Evolutionary conservation across 2,888 invertebrate species (phyloP), one percentile per base, ranked within the genome.

Genomic region (Ormyrus thymus): DNA sequence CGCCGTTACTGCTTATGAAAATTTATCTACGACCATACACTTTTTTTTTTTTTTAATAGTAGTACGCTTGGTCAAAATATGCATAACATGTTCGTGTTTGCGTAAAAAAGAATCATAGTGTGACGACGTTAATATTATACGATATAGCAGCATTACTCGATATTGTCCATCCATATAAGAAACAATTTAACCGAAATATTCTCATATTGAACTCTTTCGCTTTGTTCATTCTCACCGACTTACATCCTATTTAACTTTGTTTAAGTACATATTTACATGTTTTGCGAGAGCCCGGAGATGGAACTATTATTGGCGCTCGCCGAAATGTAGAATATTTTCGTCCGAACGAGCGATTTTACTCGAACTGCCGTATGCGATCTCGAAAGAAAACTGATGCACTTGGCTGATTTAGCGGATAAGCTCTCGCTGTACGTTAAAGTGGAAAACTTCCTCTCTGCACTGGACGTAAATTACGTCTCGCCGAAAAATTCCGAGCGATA

Each of bases 181-280:
- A 76, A 76, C 71, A 66, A 68, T 64, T 62, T 59, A 59, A 68
- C 48, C 45, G 58, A 61, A 55, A 62, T 53, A 66, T 29, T 66
- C 51, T 71, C 50, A 43, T 43, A n/a, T 45, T 62, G 15, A 61
- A 77, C 51, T 65, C 15, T 45, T 50, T 66, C 51, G 10, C 29
- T 61, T 61, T 43, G 8, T 55, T 15, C 73, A 73, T 69, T 78
- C 73, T 64, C 77, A 65, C 78, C 58, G 45, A 59, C 71, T 76
- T 75, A 75, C 29, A 50, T 51, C 15, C 65, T 76, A 70, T 59
- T 50, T 73, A 69, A 72, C 65, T 76, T 76, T 11, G 15, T 76
- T 78, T 80, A 81, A 81, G 73, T 81, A 81, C 78, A 81, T 81
- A 81, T 81, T 81, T 81, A 81, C 81, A 81, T 13, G 9, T 55